phyloP scores from a whole-genome alignment of 2,797 vertebrate species.

The Xerus rutilus region DNA sequence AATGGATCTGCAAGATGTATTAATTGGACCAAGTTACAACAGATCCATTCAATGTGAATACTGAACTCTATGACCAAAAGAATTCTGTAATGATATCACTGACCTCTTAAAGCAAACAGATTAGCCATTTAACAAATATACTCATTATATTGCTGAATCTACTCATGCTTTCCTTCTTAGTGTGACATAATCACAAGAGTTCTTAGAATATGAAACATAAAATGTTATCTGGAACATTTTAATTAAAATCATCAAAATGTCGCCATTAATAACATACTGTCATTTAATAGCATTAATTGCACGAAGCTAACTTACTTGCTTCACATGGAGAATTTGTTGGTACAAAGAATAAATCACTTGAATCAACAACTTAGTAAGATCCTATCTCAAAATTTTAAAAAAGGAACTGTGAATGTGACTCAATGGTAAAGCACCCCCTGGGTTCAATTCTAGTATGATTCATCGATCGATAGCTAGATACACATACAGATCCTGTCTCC shows the following conservation, averaged over 20 bases:
- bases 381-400: no score
- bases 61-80: not conserved
- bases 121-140: not conserved
- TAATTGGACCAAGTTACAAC: not conserved
- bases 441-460: no score
- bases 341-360: not conserved
- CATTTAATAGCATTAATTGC: not conserved
- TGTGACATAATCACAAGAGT: not conserved
- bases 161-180: not conserved
- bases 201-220: not conserved
- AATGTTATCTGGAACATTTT: not conserved
- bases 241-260: not conserved
- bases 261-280: not conserved
- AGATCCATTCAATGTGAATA: slow-evolving; percentile 8
- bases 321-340: not conserved
- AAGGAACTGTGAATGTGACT: no score
- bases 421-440: no score
- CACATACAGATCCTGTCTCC: not conserved
- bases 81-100: not conserved
- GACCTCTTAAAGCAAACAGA: not conserved
- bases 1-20: not conserved
- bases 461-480: no score
- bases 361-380: not conserved
- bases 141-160: not conserved
- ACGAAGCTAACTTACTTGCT: not conserved